Base-by-base conservation (phyloP, 2,888 invertebrate species). In the Andrena praecox region DNA sequence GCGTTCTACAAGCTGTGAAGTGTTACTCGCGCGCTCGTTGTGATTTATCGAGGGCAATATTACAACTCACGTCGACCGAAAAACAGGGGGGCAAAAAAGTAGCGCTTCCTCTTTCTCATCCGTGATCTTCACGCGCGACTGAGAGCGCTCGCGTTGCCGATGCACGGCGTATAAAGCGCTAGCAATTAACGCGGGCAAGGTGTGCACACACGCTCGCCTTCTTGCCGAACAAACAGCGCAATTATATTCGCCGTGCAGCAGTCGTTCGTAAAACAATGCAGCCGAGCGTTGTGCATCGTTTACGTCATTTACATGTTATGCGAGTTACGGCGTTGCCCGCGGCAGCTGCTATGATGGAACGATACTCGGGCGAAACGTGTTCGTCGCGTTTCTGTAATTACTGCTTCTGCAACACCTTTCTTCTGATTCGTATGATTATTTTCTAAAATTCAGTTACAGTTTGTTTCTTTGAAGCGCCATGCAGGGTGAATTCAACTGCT, bases 141-240 rank as follows among this genome's bases (percentile, higher is more conserved):
- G 48, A 12, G n/a, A 31, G 7, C 5, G n/a, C 5, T 4, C 20
- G 31, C 20, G 60, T 60, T 50, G 24, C 24, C 8, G n/a, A 16
- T 33, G 62, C 31, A 12, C 62, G 31, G 12, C 48, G 50, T 48
- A 66, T n/a, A 12, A 31, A 16, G 50, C 20, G 35, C 33, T n/a
- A 27, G 67, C 35, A 78, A 72, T 78, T 78, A 72, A 35, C 29
- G 72, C 8, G 54, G 59, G 24, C 70, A 27, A 35, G 6, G 56
- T 35, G 68, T 52, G 16, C 42, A 35, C 42, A 54, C 24, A 20
- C 50, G 29, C 42, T 42, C 16, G 52, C 29, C 16, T 64, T 77
- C 63, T 70, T 35, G 50, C 24, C 27, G 52, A 33, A 56, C 63
- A 70, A 77, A 77, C 70, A 77, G 54, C 35, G 76, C 48, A 70